phyloP scores from a whole-genome alignment of 2,113 vertebrate species.

The Oncorhynchus masou region DNA sequence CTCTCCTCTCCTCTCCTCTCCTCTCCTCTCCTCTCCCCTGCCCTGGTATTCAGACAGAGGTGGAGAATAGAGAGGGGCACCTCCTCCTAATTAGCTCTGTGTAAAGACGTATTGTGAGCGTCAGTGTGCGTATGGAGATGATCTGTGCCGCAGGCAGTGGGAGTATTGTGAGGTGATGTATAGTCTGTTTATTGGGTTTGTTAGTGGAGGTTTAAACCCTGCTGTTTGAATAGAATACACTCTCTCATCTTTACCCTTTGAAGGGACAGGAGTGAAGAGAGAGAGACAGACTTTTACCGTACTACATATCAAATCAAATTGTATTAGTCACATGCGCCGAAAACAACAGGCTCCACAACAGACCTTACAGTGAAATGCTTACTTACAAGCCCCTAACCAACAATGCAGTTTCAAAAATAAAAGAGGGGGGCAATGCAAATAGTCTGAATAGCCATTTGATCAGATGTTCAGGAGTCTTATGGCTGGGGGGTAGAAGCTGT shows the following conservation, averaged over 20 bases:
- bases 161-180: constrained; percentile 67
- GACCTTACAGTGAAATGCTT: too few species aligned
- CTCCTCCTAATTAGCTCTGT: constrained; percentile 77
- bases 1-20: too few species aligned
- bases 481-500: too few species aligned
- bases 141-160: constrained; percentile 67
- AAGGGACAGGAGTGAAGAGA: constrained; percentile 49
- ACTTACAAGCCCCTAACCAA: too few species aligned
- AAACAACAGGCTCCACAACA: too few species aligned
- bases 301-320: too few species aligned
- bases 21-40: constrained; percentile 32
- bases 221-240: constrained; percentile 64
- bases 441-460: too few species aligned
- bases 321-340: too few species aligned
- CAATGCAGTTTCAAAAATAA: too few species aligned
- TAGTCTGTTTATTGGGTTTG: constrained; percentile 70
- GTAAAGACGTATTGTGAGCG: constrained; percentile 69
- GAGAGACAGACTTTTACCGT: background rate
- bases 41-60: constrained; percentile 72
- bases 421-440: too few species aligned
- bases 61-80: constrained; percentile 51
- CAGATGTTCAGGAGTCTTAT: too few species aligned
- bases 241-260: constrained; percentile 50
- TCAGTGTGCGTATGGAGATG: constrained; percentile 61
- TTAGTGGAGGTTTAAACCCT: constrained; percentile 68